phyloP scores from a whole-genome alignment of 2,113 vertebrate species.

The Petrocephalus microphthalmus region DNA sequence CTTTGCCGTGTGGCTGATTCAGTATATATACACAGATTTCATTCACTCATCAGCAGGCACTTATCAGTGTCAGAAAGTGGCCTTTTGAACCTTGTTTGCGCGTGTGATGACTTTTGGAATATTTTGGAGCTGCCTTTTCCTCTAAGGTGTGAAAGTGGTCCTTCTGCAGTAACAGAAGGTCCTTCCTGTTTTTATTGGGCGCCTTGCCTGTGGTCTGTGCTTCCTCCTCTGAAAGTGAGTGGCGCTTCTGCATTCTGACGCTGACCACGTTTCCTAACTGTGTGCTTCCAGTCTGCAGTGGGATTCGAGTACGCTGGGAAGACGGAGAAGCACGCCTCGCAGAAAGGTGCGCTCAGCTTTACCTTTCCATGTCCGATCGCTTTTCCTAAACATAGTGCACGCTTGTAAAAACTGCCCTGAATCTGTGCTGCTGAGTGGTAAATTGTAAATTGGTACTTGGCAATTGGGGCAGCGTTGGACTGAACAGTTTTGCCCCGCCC shows the following conservation, averaged over 20 bases:
- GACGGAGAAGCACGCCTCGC: conserved; percentile 91
- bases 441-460: not conserved
- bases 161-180: not conserved
- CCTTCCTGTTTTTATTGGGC: not conserved
- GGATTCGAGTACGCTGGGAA: conserved; percentile 94
- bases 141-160: not conserved
- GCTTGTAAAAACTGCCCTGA: not conserved
- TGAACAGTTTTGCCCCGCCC: not conserved
- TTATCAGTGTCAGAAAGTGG: not conserved
- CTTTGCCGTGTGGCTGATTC: not conserved
- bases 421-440: not conserved
- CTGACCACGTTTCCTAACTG: not conserved
- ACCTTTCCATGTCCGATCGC: not conserved
- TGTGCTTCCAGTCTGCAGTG: conserved; percentile 74
- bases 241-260: not conserved
- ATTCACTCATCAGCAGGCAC: not conserved
- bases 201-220: not conserved
- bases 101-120: not conserved
- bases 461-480: not conserved
- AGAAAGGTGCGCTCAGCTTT: conserved; percentile 75
- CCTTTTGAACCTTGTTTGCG: not conserved
- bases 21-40: not conserved
- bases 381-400: not conserved
- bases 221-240: not conserved
- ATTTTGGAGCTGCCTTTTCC: not conserved